These are phyloP conservation scores for Hydriomena furcata DNA, from an alignment of 2,888 invertebrate species.

Conservation along the genomic window DNA sequence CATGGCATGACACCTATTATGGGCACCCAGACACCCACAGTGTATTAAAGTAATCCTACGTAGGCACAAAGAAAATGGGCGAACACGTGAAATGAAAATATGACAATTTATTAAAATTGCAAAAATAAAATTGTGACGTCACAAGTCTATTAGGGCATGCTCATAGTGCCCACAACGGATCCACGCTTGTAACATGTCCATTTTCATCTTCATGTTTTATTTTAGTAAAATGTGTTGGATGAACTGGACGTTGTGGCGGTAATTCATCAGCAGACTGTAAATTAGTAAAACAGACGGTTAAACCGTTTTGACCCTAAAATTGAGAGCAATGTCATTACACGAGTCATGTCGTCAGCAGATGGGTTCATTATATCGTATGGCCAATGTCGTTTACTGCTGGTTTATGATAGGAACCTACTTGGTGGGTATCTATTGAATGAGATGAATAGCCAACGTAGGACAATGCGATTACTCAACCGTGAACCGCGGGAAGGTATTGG, in stretches of 20 bases:
- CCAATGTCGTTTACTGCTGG: slow-evolving; percentile 17
- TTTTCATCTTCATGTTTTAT: slow-evolving; percentile 2
- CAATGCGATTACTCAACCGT: slow-evolving; percentile 13
- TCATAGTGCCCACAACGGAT: too few species aligned
- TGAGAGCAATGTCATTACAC: slow-evolving; percentile 38
- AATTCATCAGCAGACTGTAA: slow-evolving; percentile 29
- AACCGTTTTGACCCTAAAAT: slow-evolving; percentile 39
- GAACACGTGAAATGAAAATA: too few species aligned
- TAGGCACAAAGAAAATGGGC: too few species aligned
- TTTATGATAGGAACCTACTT: slow-evolving; percentile 10
- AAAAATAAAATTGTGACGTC: too few species aligned
- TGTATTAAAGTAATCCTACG: too few species aligned
- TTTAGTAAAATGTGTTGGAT: slow-evolving; percentile 8
- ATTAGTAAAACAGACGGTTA: slow-evolving; percentile 34
- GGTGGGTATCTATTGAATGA: slow-evolving; percentile 4
- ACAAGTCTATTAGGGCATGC: too few species aligned
- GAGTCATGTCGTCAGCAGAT: slow-evolving; percentile 34
- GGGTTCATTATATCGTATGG: slow-evolving; percentile 27
- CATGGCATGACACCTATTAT: too few species aligned
- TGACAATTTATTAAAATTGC: too few species aligned
- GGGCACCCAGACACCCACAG: too few species aligned
- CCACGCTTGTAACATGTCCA: too few species aligned
- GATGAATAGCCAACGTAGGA: slow-evolving; percentile 10
- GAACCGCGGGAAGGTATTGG: slow-evolving; percentile 10
- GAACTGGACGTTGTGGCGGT: slow-evolving; percentile 26